phyloP scores from a whole-genome alignment of 2,113 vertebrate species.

The Nibea albiflora region DNA sequence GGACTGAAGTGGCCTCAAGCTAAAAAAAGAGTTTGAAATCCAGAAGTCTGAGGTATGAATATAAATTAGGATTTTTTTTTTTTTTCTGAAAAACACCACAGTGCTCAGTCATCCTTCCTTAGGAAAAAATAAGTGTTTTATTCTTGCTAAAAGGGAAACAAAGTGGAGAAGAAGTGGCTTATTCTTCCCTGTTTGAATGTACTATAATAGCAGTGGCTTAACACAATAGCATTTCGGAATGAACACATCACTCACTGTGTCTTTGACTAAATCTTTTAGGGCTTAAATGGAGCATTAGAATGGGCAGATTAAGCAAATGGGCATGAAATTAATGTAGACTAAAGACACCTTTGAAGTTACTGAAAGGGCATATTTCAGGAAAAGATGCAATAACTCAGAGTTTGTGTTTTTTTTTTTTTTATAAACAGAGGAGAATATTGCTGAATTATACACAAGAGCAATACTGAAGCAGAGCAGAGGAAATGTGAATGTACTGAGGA shows the following conservation, averaged over 20 bases:
- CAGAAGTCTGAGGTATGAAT: slow-evolving; percentile 29
- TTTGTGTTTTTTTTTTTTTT: slow-evolving; percentile 5
- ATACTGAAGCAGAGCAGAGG: background rate
- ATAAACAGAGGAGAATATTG: background rate
- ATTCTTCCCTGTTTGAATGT: slow-evolving; percentile 16
- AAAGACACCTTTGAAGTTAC: slow-evolving; percentile 45
- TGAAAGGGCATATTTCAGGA: slow-evolving; percentile 19
- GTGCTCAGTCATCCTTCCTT: slow-evolving; percentile 5
- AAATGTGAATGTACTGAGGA: background rate
- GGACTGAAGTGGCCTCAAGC: slow-evolving; percentile 25
- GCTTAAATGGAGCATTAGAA: slow-evolving; percentile 50
- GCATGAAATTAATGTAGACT: slow-evolving; percentile 26
- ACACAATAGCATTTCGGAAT: slow-evolving; percentile 35
- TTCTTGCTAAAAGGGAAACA: slow-evolving; percentile 15
- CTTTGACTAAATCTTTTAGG: slow-evolving; percentile 26
- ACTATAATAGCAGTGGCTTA: background rate
- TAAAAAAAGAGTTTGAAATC: slow-evolving; percentile 11
- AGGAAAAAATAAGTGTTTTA: slow-evolving; percentile 26
- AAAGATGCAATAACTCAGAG: background rate
- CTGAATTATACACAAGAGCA: background rate
- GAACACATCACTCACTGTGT: slow-evolving; percentile 48
- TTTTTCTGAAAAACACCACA: slow-evolving; percentile 23
- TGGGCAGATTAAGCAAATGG: slow-evolving; percentile 54
- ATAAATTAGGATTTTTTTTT: slow-evolving; percentile 12
- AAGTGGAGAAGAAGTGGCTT: background rate